phyloP scores from a whole-genome alignment of 2,888 invertebrate genomes.

The Xestobium rufovillosum region DNA sequence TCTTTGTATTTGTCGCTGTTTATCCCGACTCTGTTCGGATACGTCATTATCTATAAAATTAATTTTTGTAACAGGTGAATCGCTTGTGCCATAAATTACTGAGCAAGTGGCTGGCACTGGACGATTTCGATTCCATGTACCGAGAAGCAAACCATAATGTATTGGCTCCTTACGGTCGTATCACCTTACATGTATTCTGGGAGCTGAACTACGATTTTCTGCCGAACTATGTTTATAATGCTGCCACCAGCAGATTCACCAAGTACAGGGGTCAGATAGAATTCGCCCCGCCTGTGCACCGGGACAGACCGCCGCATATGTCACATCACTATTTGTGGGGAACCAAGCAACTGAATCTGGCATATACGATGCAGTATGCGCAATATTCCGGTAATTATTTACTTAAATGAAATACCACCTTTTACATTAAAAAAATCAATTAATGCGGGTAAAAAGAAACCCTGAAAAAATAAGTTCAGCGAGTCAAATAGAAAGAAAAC shows the following conservation, averaged over 20 bases:
- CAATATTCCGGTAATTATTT: conserved; percentile 72
- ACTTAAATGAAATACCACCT: too few relatives aligned
- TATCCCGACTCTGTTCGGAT: too few relatives aligned
- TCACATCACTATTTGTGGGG: conserved; percentile 94
- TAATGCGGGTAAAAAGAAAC: too few relatives aligned
- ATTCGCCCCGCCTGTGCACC: conserved; percentile 75
- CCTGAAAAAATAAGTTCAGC: too few relatives aligned
- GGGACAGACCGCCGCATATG: conserved; percentile 90
- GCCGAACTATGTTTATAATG: conserved; percentile 97
- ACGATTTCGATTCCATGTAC: conserved; percentile 93
- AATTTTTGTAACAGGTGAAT: conserved; percentile 63
- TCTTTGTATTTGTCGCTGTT: too few relatives aligned
- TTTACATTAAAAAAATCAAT: too few relatives aligned
- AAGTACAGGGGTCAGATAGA: conserved; percentile 74
- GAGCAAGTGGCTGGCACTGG: conserved; percentile 79
- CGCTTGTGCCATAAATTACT: conserved; percentile 90
- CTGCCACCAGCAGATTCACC: conserved; percentile 92
- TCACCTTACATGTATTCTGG: conserved; percentile 96
- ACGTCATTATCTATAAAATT: too few relatives aligned
- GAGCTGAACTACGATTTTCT: conserved; percentile 96
- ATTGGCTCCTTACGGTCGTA: conserved; percentile 90
- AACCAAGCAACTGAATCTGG: conserved; percentile 86
- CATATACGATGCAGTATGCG: conserved; percentile 87
- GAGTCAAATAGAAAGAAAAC: too few relatives aligned
- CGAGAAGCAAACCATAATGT: conserved; percentile 98